Evolutionary conservation across 2,113 vertebrate species (phyloP).

Genomic region (Tragulus kanchil): DNA sequence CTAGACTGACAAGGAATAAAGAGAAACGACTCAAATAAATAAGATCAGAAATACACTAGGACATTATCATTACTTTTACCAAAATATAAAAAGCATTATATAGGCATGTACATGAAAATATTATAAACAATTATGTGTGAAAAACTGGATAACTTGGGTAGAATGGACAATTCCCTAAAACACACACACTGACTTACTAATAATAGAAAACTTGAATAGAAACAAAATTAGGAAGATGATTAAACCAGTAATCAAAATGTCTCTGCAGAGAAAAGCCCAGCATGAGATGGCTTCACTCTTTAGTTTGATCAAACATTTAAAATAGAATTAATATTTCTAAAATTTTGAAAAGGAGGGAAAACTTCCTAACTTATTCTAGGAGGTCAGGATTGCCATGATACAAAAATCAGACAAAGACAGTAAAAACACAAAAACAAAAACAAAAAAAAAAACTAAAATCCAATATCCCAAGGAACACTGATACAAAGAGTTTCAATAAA

Average conservation of each 20-base stretch:
- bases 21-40: not conserved
- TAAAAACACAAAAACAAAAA: too few species aligned
- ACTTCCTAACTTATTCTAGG: not conserved
- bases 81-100: not conserved
- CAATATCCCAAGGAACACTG: not conserved
- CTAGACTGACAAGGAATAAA: not conserved
- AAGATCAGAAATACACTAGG: not conserved
- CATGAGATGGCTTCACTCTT: not conserved
- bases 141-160: not conserved
- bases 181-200: not conserved
- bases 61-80: not conserved
- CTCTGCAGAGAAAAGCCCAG: not conserved
- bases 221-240: not conserved
- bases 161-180: not conserved
- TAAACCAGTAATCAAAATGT: not conserved
- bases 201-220: not conserved
- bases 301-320: constrained; percentile 21
- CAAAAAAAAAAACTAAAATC: constrained; percentile 15
- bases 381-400: not conserved
- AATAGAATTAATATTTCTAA: not conserved
- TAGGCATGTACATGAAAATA: not conserved
- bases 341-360: not conserved
- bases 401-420: not conserved
- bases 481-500: constrained; percentile 44
- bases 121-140: not conserved